Conservation (phyloP, 2,888 invertebrate genomes). For the Drosophila lacicola region DNA sequence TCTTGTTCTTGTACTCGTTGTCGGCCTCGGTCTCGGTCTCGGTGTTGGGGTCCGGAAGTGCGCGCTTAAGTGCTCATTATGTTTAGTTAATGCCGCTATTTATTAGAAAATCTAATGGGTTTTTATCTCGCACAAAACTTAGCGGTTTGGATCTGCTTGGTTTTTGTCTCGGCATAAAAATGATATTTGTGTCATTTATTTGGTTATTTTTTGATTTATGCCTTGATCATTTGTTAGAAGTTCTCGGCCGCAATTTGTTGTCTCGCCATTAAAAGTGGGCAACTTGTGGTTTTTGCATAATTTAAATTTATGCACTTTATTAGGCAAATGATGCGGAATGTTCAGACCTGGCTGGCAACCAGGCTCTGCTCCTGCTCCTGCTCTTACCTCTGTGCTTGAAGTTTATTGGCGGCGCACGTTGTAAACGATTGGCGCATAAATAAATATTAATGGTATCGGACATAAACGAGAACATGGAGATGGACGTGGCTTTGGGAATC, state of each 20-base stretch:
- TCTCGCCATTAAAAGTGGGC: conserved; percentile 21
- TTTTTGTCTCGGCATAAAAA: conserved; percentile 50
- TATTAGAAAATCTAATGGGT: conserved; percentile 77
- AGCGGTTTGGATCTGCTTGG: conserved; percentile 32
- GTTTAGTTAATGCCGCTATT: conserved; percentile 77
- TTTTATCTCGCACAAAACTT: conserved; percentile 58
- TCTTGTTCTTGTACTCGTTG: neutral
- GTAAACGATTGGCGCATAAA: conserved; percentile 64
- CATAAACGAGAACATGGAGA: conserved; percentile 2
- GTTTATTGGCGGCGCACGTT: conserved; percentile 37
- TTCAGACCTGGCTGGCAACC: conserved; percentile 4
- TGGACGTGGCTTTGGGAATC: conserved; percentile 25
- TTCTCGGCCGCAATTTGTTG: conserved; percentile 53
- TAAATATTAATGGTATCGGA: conserved; percentile 61
- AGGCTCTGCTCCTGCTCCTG: neutral
- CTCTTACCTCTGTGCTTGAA: neutral
- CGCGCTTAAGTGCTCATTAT: conserved; percentile 79
- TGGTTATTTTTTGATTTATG: conserved; percentile 70
- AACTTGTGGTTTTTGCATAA: conserved; percentile 59
- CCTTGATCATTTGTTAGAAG: conserved; percentile 56
- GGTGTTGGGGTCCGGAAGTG: conserved; percentile 62
- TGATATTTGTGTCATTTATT: conserved; percentile 71
- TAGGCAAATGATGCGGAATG: conserved; percentile 54
- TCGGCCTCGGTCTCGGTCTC: conserved; percentile 12
- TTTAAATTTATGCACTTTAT: conserved; percentile 70